Base-by-base conservation (phyloP, 2,888 invertebrate species). In the Platypus cylindrus region DNA sequence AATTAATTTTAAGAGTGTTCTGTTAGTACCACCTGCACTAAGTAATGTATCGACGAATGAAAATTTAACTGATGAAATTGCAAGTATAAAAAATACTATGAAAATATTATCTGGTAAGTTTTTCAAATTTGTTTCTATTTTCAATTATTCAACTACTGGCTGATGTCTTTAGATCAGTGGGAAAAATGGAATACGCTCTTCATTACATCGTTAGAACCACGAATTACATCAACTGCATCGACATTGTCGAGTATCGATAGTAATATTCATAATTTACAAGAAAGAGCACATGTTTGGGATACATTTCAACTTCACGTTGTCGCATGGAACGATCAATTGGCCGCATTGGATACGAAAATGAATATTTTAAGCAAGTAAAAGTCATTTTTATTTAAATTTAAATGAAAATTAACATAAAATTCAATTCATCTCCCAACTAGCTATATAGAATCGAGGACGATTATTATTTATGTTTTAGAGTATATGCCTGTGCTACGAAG, bases 271-370 rank as follows among this genome's bases (percentile, higher is more conserved):
- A 58, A 58, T 41, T 50, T 68, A 15, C 65, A 59, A 46, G 67
- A 67, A 44, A 59, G 66, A 31, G 64, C 67, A 0, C 66, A 67
- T 40, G 63, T 63, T 3, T 68, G 68, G 69, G 64, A 67, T 33
- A 66, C 67, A 17, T 66, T 68, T 47, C 65, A 66, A 41, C 61
- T 66, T 41, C 68, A 68, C 45, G 63, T 68, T 24, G 57, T 64
- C 11, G 62, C 67, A 0, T 69, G 68, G 68, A 68, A 66, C 38
- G 67, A 67, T 23, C 66, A 67, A 43, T 60, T 68, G 37, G 63
- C 64, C 38, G 55, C 63, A 2, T 48, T 67, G 7, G 68, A 68
- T 48, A 59, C 62, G 40, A 68, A 69, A 52, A 52, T 70, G 14
- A 63, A 63, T 38, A 55, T 67, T 18, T 58, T 71, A 9, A 63